Base-by-base conservation (phyloP, 2,113 vertebrate species). In the Alouatta palliata region DNA sequence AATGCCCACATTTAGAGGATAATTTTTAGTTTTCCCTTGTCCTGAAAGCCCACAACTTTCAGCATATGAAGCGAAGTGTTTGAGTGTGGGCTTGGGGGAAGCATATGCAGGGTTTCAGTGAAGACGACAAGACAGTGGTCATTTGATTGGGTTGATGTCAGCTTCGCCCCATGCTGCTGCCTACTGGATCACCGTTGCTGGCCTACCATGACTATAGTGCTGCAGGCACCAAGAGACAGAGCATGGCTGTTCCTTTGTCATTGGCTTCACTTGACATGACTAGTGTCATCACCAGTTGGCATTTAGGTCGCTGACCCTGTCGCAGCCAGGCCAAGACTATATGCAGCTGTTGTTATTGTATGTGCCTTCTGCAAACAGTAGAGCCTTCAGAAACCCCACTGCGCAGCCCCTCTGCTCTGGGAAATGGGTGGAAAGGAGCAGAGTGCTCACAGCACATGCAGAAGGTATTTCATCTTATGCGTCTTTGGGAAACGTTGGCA, bases 401-500 rank as follows among this genome's bases (percentile, higher is more conserved):
- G 1, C 0, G 0, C 6, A 8, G 43, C 73, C 43, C 19, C n/a
- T 52, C 54, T 82, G 19, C 47, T 68, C 64, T 16, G 1, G 66
- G 75, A 47, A 93, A 23, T 14, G 8, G 27, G 58, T 35, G 56
- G 56, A 68, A 37, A 84, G 71, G 49, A 20, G 27, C 61, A n/a
- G 8, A 23, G 37, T n/a, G 4, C 61, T 76, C 84, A 64, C 64
- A 45, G 75, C 80, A 52, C n/a, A 43, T 25, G 25, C 52, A 43
- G 40, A 37, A n/a, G 56, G 52, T 40, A 32, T 84, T 75, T 84
- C 70, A 58, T 92, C 80, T 47, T 79, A 79, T 35, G 49, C 17
- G 68, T 70, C 87, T 97, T 91, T 95, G 90, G 40, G 83, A 97
- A 96, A 61, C 54, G 70, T 58, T 90, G 66, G 79, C 87, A 94